Conservation (phyloP, 1,140 invertebrate genomes). For the Drosophila asahinai region DNA sequence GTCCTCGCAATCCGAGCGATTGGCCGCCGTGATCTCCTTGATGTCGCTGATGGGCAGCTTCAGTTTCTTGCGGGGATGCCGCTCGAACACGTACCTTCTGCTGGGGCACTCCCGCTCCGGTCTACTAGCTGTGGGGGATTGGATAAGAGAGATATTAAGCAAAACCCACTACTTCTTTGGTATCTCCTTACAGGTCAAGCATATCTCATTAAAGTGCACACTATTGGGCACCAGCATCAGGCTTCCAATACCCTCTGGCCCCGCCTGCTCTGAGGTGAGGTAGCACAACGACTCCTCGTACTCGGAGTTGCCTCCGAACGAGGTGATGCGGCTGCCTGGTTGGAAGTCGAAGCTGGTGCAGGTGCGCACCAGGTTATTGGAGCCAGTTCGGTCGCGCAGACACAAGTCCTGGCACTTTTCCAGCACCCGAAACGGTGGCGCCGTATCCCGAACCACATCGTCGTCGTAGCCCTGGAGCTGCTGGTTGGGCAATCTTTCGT, state of each 20-base stretch:
- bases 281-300: constrained; percentile 97
- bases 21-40: constrained; percentile 92
- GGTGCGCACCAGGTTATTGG: constrained; percentile 91
- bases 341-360: constrained; percentile 96
- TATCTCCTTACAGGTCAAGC: constrained; percentile 91
- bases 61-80: constrained; percentile 93
- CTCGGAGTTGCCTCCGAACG: constrained; percentile 92
- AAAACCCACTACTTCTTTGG: too few relatives aligned
- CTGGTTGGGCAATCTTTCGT: constrained; percentile 94
- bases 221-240: constrained; percentile 94
- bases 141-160: background rate
- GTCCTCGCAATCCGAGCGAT: constrained; percentile 95
- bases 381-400: constrained; percentile 91
- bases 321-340: constrained; percentile 93
- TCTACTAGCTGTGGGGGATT: constrained; percentile 88
- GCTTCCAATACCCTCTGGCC: constrained; percentile 94
- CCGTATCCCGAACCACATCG: constrained; percentile 93
- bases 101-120: constrained; percentile 95
- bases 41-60: constrained; percentile 91
- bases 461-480: constrained; percentile 95
- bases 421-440: constrained; percentile 93
- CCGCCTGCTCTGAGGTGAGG: constrained; percentile 92
- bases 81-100: constrained; percentile 93
- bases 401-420: constrained; percentile 95
- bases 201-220: constrained; percentile 95